phyloP scores from a whole-genome alignment of 2,888 invertebrate species.

The Thymelicus lineola region DNA sequence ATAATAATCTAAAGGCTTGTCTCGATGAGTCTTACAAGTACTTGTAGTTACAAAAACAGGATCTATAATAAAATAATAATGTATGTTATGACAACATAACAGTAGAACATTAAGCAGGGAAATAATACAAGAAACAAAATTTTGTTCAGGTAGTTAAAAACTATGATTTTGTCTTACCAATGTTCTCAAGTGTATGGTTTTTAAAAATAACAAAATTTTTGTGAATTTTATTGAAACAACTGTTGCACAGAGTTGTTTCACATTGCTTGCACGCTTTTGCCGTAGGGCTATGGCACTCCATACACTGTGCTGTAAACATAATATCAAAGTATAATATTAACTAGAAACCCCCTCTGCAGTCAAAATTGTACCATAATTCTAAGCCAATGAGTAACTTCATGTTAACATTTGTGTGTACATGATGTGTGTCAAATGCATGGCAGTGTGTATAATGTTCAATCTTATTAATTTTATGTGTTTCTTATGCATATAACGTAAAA shows the following conservation, averaged over 20 bases:
- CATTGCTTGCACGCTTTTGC: conserved; percentile 75
- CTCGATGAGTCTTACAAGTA: conserved; percentile 63
- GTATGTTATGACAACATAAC: no score
- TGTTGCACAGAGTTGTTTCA: conserved; percentile 64
- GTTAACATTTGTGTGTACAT: no score
- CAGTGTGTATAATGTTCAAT: no score
- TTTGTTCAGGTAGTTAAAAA: background rate
- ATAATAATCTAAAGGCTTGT: conserved; percentile 70
- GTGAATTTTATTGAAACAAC: conserved; percentile 74
- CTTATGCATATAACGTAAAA: no score
- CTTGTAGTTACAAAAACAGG: background rate
- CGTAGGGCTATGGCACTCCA: conserved; percentile 65
- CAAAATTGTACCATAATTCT: no score
- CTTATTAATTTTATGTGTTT: no score
- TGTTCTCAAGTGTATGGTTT: conserved; percentile 66
- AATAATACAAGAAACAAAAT: no score
- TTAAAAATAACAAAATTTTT: conserved; percentile 75
- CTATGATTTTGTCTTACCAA: conserved; percentile 46
- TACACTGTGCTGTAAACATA: conserved; percentile 61
- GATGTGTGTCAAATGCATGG: no score
- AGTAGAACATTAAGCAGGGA: no score
- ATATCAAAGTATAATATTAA: conserved; percentile 15
- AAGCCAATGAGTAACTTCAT: no score
- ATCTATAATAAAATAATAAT: conserved; percentile 14
- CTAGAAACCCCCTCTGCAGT: no score